Evolutionary conservation across 2,888 invertebrate species (phyloP).

Genomic region (Sinotaia quadrata): DNA sequence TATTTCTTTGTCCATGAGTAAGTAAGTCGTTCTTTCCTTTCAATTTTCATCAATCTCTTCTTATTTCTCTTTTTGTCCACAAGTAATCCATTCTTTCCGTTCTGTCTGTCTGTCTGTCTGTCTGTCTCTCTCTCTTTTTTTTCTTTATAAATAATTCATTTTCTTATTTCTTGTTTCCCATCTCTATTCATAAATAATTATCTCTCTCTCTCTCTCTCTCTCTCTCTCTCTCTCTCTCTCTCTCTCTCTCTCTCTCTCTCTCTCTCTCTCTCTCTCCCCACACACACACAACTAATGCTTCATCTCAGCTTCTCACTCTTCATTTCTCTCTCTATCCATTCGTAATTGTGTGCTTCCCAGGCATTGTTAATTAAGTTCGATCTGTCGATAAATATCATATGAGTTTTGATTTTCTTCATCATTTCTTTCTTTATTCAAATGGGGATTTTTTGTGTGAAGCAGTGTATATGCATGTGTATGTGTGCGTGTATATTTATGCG

Average conservation of each 20-base stretch:
- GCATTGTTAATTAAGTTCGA: no score
- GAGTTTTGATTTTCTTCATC: no score
- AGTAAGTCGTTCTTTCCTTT: no score
- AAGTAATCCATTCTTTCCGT: no score
- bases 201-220: not conserved
- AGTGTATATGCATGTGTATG: not conserved
- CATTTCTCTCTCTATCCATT: not conserved
- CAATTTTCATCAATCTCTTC: not conserved
- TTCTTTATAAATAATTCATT: no score
- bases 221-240: conserved; percentile 5
- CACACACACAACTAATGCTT: not conserved
- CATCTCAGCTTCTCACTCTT: not conserved
- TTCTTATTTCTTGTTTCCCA: no score
- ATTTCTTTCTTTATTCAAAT: no score
- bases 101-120: not conserved
- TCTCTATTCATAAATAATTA: not conserved
- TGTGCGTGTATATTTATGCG: no score
- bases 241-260: conserved; percentile 11
- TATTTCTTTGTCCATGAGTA: no score
- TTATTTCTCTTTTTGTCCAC: not conserved
- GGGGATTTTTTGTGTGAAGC: not conserved
- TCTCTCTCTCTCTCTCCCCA: not conserved
- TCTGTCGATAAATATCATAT: no score
- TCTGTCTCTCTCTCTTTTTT: not conserved
- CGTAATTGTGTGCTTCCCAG: not conserved